Base-by-base conservation (phyloP, 2,113 vertebrate genomes). In the Microtus ochrogaster region DNA sequence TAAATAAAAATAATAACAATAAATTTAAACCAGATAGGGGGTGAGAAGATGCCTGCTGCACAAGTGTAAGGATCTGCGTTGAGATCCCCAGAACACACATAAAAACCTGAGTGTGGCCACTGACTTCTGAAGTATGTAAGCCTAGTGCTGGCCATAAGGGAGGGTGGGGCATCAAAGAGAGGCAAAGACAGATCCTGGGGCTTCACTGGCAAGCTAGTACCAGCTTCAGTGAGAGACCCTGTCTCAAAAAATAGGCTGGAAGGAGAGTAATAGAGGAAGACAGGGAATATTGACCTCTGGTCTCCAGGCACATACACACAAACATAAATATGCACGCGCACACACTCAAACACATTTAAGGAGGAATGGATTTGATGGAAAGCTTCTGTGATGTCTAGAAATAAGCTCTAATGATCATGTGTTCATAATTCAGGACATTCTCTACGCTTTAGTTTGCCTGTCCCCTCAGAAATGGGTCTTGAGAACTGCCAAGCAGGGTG, bases 301-400 rank as follows among this genome's bases (percentile, higher is more conserved):
- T 83, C 13, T 63, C n/a, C n/a, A 83, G 36, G 28, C 55, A 5
- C 78, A n/a, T 58, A 52, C 19, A 11, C 28, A 49, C 44, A 49
- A 77, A 33, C 44, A 17, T 78, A 49, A 33, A 49, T 70, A 13
- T 8, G 0, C 22, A 4, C 2, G 26, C 2, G 19, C 17, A 17
- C 77, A 6, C 33, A 36, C 30, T 36, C 28, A 28, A 84, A 68
- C 68, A 30, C 5, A 47, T n/a, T 61, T 21, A 44, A 24, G 41
- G 89, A 88, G 83, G 78, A 87, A 83, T 36, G 33, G 89, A 44
- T 49, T 91, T 84, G n/a, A 52, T 61, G 76, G 87, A 82, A 70
- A 79, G 3, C 17, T 28, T 33, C 14, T 83, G 61, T 77, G 83
- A 63, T 28, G 0, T 13, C 28, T 95, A 14, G 58, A 81, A 47